These are phyloP conservation scores for Streptopelia turtur DNA, from an alignment of 2,797 vertebrate genomes.

Conservation along the genomic window DNA sequence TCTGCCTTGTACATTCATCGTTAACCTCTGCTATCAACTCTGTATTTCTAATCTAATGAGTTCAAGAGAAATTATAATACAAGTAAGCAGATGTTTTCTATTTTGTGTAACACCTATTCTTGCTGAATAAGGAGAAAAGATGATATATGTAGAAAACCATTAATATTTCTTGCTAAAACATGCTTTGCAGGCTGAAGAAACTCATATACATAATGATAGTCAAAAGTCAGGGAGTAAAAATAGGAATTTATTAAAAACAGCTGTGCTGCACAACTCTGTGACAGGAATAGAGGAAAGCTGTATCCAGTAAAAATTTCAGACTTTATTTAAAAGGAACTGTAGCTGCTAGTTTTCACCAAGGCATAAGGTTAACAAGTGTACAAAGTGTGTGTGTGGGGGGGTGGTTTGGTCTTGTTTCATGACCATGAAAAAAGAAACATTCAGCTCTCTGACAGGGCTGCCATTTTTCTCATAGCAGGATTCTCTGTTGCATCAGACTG, in stretches of 20 bases:
- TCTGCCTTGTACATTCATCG: not conserved
- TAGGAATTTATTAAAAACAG: constrained; percentile 48
- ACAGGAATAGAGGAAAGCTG: constrained; percentile 12
- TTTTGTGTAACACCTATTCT: constrained; percentile 4
- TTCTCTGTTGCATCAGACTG: not conserved
- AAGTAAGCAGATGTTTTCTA: constrained; percentile 50
- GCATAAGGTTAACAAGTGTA: constrained; percentile 18
- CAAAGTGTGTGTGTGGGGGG: not conserved
- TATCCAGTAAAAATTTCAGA: constrained; percentile 7
- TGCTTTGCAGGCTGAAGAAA: constrained; percentile 31
- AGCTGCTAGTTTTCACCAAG: constrained; percentile 42
- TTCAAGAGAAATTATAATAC: constrained; percentile 35
- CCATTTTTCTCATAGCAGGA: not conserved
- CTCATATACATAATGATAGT: constrained; percentile 55
- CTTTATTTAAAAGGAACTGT: not conserved
- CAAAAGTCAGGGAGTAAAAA: constrained; percentile 48
- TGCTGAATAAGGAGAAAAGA: constrained; percentile 29
- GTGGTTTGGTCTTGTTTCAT: not conserved
- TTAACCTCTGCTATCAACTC: constrained; percentile 48
- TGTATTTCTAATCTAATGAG: constrained; percentile 45
- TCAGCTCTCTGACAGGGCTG: not conserved
- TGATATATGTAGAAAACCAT: not conserved
- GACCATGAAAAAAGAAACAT: not conserved
- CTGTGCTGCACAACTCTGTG: constrained; percentile 46
- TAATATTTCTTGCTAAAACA: constrained; percentile 47